Base-by-base conservation (phyloP, 2,888 invertebrate species). In the Coelopa pilipes region DNA sequence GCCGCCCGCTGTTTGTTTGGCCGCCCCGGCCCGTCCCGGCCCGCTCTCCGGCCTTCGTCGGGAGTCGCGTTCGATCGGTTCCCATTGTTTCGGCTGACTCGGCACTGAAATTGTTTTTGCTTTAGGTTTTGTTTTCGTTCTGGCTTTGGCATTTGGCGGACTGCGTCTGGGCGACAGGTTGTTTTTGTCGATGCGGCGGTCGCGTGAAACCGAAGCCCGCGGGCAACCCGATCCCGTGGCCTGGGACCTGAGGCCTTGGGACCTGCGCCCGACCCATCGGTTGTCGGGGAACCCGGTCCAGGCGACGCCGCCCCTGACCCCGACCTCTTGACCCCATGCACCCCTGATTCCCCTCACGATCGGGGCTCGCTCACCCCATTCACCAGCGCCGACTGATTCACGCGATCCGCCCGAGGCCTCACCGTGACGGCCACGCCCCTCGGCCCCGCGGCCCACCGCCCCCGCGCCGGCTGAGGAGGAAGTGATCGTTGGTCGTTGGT, bases 311-410 rank as follows among this genome's bases (percentile, higher is more conserved):
- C 12, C 19, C 12, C 57, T 59, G 19, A 59, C 11, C 19, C 21
- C n/a, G n/a, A n/a, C n/a, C n/a, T n/a, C n/a, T n/a, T n/a, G n/a
- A n/a, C n/a, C n/a, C n/a, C n/a, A n/a, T n/a, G n/a, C n/a, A n/a
- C n/a, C n/a, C n/a, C n/a, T n/a, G n/a, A n/a, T n/a, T n/a, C n/a
- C n/a, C n/a, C n/a, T n/a, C 15, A 55, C 66, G 72, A 55, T 57
- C 59, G 49, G 12, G 68, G 7, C 53, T 49, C 12, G 73, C n/a
- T n/a, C n/a, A n/a, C n/a, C n/a, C n/a, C 81, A 82, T 82, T 83
- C 81, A 82, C 83, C 82, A 82, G 77, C 82, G 84, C 81, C 84
- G 80, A 77, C 79, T 69, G 69, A 69, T 59, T 69, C 69, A 69
- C 46, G 57, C 57, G 19, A 47, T 21, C 45, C 19, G 57, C n/a